Percentiles rank a stretch among this genome's conserved stretches.
These are phyloP conservation scores for Clarias platycephalus DNA, from an alignment of 2,797 vertebrate species.

Conservation along the genomic window DNA sequence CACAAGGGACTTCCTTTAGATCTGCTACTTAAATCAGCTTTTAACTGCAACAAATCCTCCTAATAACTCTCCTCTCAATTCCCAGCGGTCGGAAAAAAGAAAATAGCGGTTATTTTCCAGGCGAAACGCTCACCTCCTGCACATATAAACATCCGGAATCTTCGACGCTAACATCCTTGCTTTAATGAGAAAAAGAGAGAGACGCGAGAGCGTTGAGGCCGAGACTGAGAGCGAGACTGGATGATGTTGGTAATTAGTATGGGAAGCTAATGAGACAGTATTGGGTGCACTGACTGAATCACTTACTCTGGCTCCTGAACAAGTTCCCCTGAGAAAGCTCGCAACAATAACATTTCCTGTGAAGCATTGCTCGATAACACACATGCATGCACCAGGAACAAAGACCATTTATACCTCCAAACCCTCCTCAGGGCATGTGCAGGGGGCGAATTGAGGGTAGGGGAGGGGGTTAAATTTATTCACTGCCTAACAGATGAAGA, in stretches of 20 bases:
- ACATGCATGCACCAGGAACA: conserved; percentile 14
- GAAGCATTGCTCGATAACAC: conserved; percentile 23
- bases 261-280: conserved; percentile 50
- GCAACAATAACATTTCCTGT: conserved; percentile 24
- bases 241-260: conserved; percentile 47
- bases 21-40: conserved; percentile 52
- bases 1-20: conserved; percentile 46
- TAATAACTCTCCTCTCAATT: conserved; percentile 52
- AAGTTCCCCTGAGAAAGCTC: conserved; percentile 27
- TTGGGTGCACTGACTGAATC: conserved; percentile 52
- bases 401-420: conserved; percentile 11
- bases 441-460: not conserved
- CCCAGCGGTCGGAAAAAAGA: conserved; percentile 34
- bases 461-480: not conserved
- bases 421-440: not conserved
- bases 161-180: conserved; percentile 26
- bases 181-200: conserved; percentile 40
- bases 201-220: not conserved
- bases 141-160: conserved; percentile 38
- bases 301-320: conserved; percentile 37
- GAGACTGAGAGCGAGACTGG: conserved; percentile 24
- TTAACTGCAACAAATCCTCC: conserved; percentile 56
- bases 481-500: conserved; percentile 21
- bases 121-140: conserved; percentile 33
- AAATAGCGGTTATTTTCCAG: conserved; percentile 50